Evolutionary conservation across 2,888 invertebrate genomes (phyloP).

Genomic region (Leptogaster cylindrica): DNA sequence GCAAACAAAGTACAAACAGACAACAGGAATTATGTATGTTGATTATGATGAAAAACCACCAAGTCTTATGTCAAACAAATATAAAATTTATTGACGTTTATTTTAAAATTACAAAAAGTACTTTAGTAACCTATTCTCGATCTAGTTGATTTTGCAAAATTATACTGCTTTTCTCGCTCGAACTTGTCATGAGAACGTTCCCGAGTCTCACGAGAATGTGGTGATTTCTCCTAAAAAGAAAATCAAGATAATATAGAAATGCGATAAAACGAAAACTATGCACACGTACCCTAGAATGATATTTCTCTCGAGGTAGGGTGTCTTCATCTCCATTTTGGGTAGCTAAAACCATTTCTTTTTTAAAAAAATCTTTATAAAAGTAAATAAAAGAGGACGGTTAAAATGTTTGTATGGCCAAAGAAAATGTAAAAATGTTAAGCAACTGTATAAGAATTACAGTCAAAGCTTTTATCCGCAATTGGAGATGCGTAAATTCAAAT

Average conservation of each 20-base stretch:
- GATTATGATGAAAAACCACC: too few relatives aligned
- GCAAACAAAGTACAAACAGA: too few relatives aligned
- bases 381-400: background rate
- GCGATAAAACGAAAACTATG: constrained; percentile 10
- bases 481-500: too few relatives aligned
- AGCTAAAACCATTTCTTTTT: constrained; percentile 62
- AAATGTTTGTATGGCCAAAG: too few relatives aligned
- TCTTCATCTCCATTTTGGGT: constrained; percentile 82
- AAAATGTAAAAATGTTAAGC: too few relatives aligned
- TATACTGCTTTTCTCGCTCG: constrained; percentile 80
- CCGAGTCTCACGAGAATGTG: constrained; percentile 69
- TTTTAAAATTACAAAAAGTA: constrained; percentile 29
- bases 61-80: constrained; percentile 41
- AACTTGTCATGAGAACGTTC: constrained; percentile 79
- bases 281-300: constrained; percentile 72
- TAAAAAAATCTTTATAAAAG: background rate
- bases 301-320: constrained; percentile 73
- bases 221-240: constrained; percentile 76
- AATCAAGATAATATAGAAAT: constrained; percentile 47
- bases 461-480: too few relatives aligned
- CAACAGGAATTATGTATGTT: too few relatives aligned
- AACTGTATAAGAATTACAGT: too few relatives aligned
- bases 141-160: constrained; percentile 66
- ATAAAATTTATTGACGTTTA: constrained; percentile 39
- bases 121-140: constrained; percentile 56